Base-by-base conservation (phyloP, 2,113 vertebrate genomes). In the Zeus faber region DNA sequence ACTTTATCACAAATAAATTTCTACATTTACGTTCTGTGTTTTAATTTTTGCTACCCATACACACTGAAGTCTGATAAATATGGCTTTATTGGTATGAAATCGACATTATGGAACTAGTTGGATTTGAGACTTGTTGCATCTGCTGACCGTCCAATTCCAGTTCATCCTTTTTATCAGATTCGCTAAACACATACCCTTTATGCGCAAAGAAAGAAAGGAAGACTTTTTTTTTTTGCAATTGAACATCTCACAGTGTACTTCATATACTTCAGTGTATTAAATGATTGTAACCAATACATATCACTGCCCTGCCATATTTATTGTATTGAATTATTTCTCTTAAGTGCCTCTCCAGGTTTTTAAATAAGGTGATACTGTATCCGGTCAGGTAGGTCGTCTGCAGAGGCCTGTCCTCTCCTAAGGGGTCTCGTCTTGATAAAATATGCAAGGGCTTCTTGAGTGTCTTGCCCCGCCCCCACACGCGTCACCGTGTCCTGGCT, bases 1-100 rank as follows among this genome's bases (percentile, higher is more conserved):
- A 76, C 67, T 76, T 81, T 82, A 88, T 85, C 75, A 70, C 72
- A 75, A 89, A 89, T 89, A 89, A 85, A 86, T 87, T 86, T 88
- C 54, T 89, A 87, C 66, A 82, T 70, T 59, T 35, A 44, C 9
- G 45, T 0, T 25, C 73, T 67, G 49, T 63, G 20, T 44, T 74
- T 70, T 56, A 47, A 54, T 61, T 54, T 4, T 24, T 7, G 27
- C 47, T 4, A 26, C 62, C 29, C 31, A 39, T 67, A 26, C 55
- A 73, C 70, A 63, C 70, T 84, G 83, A 73, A 72, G 23, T 68
- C 80, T 84, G 26, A 72, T 57, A 84, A 62, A 80, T 73, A 83
- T 85, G 70, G 74, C 73, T 80, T 66, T 4, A 53, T 54, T 51
- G 9, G 39, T 68, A 9, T 24, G 26, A 44, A 37, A 60, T 55